Base-by-base conservation (phyloP, 1,140 invertebrate species). In the Pseudomyrmex gracilis region DNA sequence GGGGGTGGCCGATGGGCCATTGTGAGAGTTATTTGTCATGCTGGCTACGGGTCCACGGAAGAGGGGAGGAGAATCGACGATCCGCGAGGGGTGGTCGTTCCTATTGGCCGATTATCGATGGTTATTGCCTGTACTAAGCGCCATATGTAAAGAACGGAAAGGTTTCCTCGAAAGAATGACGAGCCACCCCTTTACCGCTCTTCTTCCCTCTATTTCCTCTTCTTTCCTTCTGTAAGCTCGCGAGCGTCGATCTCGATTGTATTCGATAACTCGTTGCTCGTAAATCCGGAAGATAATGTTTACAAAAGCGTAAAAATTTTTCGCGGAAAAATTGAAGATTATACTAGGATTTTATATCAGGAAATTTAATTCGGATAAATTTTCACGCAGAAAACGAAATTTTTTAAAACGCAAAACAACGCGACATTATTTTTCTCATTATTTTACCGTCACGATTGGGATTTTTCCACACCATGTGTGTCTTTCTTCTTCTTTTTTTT, bases 21-120 rank as follows among this genome's bases (percentile, higher is more conserved):
- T 93, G 92, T 93, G 90, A 92, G 87, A 92, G 91, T 93, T 93
- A 94, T 94, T 94, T 94, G 93, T 94, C 93, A 94, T 93, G 88
- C 91, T 91, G 88, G 85, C 90, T 91, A 86, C 83, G 87, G 91
- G 91, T 92, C 86, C 91, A 90, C 90, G 86, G 87, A 89, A 71
- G 53, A 12, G 66, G 85, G 85, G 73, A 90, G 84, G 15, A 85
- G 88, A 80, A 88, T n/a, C 84, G 86, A 74, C 76, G 80, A 78
- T 66, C 83, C 80, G 71, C 57, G 57, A 61, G 73, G 49, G 61
- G 57, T 51, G 53, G 51, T 67, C 86, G 80, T 83, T 90, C 88
- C 90, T 90, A 92, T 92, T 91, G 90, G 89, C 88, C 90, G 87
- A 90, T 92, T 92, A 93, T 93, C 90, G 90, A 93, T 93, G 90